These are phyloP conservation scores for Gnathonemus longibarbis DNA, from an alignment of 2,113 vertebrate species.

Conservation along the genomic window DNA sequence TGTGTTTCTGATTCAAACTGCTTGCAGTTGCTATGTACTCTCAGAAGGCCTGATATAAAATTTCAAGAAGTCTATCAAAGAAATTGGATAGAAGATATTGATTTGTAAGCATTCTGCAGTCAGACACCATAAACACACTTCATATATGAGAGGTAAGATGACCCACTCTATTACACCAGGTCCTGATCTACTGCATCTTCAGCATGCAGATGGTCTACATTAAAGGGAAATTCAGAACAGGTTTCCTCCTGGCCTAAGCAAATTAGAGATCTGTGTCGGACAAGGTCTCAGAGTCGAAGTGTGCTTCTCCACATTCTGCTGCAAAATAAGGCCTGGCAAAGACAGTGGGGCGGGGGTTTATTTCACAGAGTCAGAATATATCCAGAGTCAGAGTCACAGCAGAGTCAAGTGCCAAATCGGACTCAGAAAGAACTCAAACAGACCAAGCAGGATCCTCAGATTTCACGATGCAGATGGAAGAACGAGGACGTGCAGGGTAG, in stretches of 20 bases:
- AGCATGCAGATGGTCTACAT: slow-evolving; percentile 22
- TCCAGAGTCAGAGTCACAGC: neutral
- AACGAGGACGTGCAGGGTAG: neutral
- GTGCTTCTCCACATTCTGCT: neutral
- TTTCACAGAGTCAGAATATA: neutral
- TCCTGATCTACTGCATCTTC: neutral
- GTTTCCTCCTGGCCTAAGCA: slow-evolving; percentile 21
- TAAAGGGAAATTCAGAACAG: slow-evolving; percentile 11
- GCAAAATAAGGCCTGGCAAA: neutral
- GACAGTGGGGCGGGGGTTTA: neutral
- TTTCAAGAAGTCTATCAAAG: neutral
- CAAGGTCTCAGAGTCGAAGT: slow-evolving; percentile 9
- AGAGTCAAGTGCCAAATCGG: neutral
- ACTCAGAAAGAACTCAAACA: neutral
- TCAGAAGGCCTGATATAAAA: neutral
- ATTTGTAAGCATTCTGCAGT: neutral
- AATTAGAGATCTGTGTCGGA: slow-evolving; percentile 25
- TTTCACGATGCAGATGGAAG: neutral
- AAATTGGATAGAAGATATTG: neutral
- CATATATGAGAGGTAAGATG: neutral
- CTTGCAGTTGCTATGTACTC: neutral
- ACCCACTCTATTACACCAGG: too few species aligned
- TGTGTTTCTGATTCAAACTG: neutral
- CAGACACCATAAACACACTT: neutral
- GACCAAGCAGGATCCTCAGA: neutral